Base-by-base conservation (phyloP, 2,888 invertebrate genomes). In the Diaprepes abbreviatus region DNA sequence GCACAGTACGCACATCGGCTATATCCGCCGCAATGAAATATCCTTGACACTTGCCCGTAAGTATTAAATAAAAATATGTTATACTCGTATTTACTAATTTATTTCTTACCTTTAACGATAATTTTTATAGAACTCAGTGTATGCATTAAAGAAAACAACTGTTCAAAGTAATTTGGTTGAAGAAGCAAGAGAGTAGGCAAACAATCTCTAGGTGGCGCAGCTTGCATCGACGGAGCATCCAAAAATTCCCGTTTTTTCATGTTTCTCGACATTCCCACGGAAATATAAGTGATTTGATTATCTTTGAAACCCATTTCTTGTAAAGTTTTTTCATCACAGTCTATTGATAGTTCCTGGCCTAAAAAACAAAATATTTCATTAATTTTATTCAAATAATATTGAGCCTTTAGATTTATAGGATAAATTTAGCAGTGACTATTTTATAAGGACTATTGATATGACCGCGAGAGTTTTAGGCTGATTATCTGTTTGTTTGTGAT, bases 221-320 rank as follows among this genome's bases (percentile, higher is more conserved):
- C 94, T 79, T 96, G 89, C 75, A 93, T 89, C 0, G 95, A 94
- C 2, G 95, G 94, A 79, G 94, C 93, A 80, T 95, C 94, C 59
- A 90, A 86, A 80, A 90, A 89, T 75, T 93, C 93, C 54, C 89
- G 84, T 73, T 86, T 87, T 36, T 85, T 85, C 75, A 85, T 81
- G 72, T 82, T 86, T 17, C 87, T 88, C 75, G 84, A 88, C 67
- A 92, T 93, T 31, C 96, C 95, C 80, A 96, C 89, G 0, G 96
- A 96, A 62, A 96, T 95, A 84, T 95, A 96, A 50, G 97, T 93
- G 84, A 96, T 86, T 88, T 96, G 97, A 81, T 93, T 92, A 82
- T 97, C 97, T 82, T 97, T 97, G 81, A 97, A 95, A 17, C 96
- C 95, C 88, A 96, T 93, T 82, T 97, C 97, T 36, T 91, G 92